These are phyloP conservation scores for Trichopria drosophilae DNA, from an alignment of 2,888 invertebrate genomes.

Conservation along the genomic window DNA sequence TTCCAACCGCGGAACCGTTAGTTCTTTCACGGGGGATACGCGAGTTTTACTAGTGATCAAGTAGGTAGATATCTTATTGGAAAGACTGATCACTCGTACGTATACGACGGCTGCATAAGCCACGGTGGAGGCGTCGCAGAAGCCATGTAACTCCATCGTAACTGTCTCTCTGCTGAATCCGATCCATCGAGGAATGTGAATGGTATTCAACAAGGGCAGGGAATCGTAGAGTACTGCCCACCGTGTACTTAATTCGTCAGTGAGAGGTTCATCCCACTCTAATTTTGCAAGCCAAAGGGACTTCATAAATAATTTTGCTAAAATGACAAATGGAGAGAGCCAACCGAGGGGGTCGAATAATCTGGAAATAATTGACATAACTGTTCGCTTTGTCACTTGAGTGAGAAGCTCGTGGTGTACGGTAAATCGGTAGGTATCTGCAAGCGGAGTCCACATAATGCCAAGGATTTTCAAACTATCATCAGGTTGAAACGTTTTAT, in stretches of 20 bases:
- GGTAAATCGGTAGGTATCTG: conserved; percentile 2
- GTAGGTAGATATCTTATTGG: too few species aligned
- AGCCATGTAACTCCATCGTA: conserved; percentile 8
- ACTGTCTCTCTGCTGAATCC: neutral
- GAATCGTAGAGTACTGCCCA: too few species aligned
- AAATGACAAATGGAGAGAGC: conserved; percentile 11
- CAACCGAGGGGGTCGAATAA: conserved; percentile 22
- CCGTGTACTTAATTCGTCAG: too few species aligned
- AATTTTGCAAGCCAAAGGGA: conserved; percentile 4
- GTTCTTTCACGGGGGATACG: too few species aligned
- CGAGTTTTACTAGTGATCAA: too few species aligned
- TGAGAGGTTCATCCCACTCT: conserved; percentile 11
- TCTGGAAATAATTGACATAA: conserved; percentile 7
- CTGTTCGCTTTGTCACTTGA: conserved; percentile 1
- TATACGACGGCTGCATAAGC: too few species aligned
- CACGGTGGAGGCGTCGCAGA: too few species aligned
- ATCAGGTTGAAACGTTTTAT: neutral
- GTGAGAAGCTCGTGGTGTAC: neutral
- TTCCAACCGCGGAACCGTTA: too few species aligned
- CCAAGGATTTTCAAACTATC: conserved; percentile 11
- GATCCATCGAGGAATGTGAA: conserved; percentile 12
- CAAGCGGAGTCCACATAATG: conserved; percentile 8
- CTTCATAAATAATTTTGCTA: conserved; percentile 17
- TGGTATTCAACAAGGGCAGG: neutral
- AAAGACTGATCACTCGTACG: too few species aligned